A percentile compares a stretch with the other conserved stretches of the same genome.
Evolutionary conservation across 1,140 invertebrate species (phyloP).

Genomic region (Drosophila subobscura): DNA sequence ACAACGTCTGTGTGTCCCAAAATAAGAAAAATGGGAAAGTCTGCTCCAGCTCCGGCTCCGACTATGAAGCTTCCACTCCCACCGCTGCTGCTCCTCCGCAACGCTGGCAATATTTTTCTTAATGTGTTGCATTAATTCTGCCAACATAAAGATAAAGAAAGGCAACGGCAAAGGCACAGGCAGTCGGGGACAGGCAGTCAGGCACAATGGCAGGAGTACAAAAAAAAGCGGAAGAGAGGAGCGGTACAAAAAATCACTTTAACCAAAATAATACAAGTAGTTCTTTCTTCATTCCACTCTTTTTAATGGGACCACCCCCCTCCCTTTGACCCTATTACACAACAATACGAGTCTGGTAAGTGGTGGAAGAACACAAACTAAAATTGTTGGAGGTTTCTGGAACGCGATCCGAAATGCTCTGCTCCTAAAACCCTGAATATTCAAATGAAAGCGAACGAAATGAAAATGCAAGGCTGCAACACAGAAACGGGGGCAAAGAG

Average conservation of each 20-base stretch:
- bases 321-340: constrained; percentile 47
- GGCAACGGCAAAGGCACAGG: constrained; percentile 27
- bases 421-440: constrained; percentile 33
- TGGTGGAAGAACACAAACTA: constrained; percentile 22
- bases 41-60: constrained; percentile 19
- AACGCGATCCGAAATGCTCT: constrained; percentile 6
- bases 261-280: constrained; percentile 40
- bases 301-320: constrained; percentile 10
- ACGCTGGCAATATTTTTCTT: constrained; percentile 70
- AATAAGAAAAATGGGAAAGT: constrained; percentile 41
- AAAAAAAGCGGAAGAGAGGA: neutral
- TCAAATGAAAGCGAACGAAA: constrained; percentile 6
- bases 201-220: constrained; percentile 27
- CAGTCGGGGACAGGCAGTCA: constrained; percentile 42
- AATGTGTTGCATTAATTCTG: constrained; percentile 76
- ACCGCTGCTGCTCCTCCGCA: constrained; percentile 17
- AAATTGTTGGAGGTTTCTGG: constrained; percentile 6
- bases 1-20: constrained; percentile 35
- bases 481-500: neutral
- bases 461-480: neutral
- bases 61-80: constrained; percentile 4
- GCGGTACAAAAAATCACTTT: constrained; percentile 49
- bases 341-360: constrained; percentile 12
- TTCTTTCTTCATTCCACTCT: constrained; percentile 31
- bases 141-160: constrained; percentile 70